A percentile compares a stretch with the other conserved stretches of the same genome.
These are phyloP conservation scores for Petrocephalus sullivani DNA, from an alignment of 2,797 vertebrate genomes.

Conservation along the genomic window DNA sequence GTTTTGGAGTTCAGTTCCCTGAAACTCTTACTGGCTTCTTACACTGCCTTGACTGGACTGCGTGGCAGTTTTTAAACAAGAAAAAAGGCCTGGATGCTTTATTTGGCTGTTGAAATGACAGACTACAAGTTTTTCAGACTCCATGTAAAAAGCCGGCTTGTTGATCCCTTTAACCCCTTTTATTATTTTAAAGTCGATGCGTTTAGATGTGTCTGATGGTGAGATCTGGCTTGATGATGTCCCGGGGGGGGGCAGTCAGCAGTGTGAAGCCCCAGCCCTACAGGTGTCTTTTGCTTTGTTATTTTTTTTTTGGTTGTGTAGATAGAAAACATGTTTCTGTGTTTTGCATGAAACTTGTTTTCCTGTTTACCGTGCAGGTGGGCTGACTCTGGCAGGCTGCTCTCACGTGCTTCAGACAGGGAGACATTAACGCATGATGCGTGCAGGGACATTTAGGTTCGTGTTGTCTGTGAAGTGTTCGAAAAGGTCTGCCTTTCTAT, in stretches of 20 bases:
- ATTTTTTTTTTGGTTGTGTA: not conserved
- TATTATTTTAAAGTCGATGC: not conserved
- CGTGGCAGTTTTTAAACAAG: not conserved
- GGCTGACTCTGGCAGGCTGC: not conserved
- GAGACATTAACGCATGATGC: not conserved
- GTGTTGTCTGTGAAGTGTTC: not conserved
- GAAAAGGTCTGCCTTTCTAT: not conserved
- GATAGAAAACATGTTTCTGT: not conserved
- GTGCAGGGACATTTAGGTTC: not conserved
- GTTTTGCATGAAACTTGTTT: not conserved
- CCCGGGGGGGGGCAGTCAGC: not conserved
- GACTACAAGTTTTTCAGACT: not conserved
- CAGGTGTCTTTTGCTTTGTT: not conserved
- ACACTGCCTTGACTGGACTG: not conserved
- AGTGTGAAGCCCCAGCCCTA: not conserved
- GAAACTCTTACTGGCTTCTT: not conserved
- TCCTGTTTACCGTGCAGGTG: not conserved
- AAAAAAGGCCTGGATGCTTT: not conserved
- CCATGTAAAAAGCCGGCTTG: not conserved
- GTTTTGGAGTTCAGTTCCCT: slow-evolving; percentile 16
- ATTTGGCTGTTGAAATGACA: not conserved
- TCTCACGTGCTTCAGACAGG: not conserved
- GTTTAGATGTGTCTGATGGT: not conserved
- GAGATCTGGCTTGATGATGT: not conserved
- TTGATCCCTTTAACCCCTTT: not conserved